Percentiles rank a stretch among this genome's conserved stretches.
Evolutionary conservation across 2,888 invertebrate species (phyloP).

Genomic region (Drosophila trichaetosa): DNA sequence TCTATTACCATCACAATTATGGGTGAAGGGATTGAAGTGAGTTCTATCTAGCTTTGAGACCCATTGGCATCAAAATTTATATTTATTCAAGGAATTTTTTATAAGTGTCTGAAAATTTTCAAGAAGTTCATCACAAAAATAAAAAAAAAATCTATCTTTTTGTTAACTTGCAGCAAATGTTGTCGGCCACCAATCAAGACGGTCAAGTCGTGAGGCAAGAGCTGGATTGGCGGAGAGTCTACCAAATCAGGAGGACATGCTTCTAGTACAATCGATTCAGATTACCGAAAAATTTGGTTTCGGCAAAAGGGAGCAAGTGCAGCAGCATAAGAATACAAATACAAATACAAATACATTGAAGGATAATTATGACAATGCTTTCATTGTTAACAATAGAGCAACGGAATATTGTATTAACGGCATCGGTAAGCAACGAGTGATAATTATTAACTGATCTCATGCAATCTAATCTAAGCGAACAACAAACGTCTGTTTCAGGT

Average conservation of each 20-base stretch:
- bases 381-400: constrained; percentile 86
- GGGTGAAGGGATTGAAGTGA: neutral
- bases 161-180: constrained; percentile 5
- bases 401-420: constrained; percentile 82
- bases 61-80: neutral
- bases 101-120: neutral
- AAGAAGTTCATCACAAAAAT: neutral
- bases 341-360: constrained; percentile 83
- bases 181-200: constrained; percentile 35
- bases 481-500: constrained; percentile 86
- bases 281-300: constrained; percentile 97
- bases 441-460: constrained; percentile 21
- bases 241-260: constrained; percentile 90
- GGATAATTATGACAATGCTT: constrained; percentile 86
- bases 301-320: constrained; percentile 87
- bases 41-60: neutral
- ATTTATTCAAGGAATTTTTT: neutral
- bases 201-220: constrained; percentile 77
- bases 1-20: neutral
- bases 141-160: neutral
- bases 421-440: constrained; percentile 78
- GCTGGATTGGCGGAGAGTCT: constrained; percentile 57
- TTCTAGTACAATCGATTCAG: constrained; percentile 95
- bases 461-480: constrained; percentile 4
- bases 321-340: constrained; percentile 59